A percentile compares a stretch with the other conserved stretches of the same genome.
Conservation (phyloP, 2,888 invertebrate species). For the Cantharis flavilabris region DNA sequence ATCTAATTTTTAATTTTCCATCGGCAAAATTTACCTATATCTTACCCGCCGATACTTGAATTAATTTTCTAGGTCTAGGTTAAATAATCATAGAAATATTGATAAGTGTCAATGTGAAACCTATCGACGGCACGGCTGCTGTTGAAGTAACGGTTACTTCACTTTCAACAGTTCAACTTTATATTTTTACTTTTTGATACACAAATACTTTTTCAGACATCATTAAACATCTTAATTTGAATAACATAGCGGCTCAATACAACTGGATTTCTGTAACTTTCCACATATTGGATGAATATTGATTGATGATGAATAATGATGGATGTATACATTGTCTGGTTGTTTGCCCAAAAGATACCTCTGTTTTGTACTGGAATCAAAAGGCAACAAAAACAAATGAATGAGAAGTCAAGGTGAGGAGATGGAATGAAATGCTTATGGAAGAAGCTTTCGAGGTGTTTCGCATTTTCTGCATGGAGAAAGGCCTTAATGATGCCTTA, state of each 20-base stretch:
- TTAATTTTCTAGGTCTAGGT: background rate
- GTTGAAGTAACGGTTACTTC: slow-evolving; percentile 6
- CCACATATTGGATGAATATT: background rate
- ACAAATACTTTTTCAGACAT: background rate
- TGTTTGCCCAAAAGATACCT: too few relatives aligned
- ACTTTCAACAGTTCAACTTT: background rate
- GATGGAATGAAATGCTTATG: too few relatives aligned
- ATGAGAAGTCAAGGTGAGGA: too few relatives aligned
- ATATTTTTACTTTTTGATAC: background rate
- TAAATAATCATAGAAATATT: background rate
- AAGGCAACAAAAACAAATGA: too few relatives aligned
- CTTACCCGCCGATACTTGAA: background rate
- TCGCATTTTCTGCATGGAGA: too few relatives aligned
- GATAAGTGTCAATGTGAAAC: background rate
- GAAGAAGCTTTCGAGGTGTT: too few relatives aligned
- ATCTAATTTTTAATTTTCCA: slow-evolving; percentile 1
- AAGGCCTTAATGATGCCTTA: too few relatives aligned
- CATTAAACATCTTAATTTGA: background rate
- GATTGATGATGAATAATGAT: background rate
- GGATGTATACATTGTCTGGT: too few relatives aligned
- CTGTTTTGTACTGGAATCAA: too few relatives aligned
- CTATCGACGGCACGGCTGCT: background rate
- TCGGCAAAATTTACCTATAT: background rate
- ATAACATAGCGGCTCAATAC: background rate
- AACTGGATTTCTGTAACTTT: background rate